These are phyloP conservation scores for Heliconius melpomene DNA, from an alignment of 1,140 invertebrate species.

Conservation along the genomic window DNA sequence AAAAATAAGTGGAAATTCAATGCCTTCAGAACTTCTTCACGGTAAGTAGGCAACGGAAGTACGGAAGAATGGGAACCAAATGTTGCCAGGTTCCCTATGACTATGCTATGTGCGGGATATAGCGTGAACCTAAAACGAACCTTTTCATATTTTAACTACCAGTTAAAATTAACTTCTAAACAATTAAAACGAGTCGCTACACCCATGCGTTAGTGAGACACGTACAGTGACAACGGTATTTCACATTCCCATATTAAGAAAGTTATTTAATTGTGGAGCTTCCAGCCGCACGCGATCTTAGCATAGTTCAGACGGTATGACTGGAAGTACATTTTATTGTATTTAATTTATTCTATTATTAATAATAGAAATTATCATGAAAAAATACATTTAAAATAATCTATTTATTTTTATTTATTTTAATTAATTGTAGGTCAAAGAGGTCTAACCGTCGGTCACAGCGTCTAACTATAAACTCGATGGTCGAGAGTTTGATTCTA, in stretches of 20 bases:
- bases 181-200: slow-evolving; percentile 8
- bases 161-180: slow-evolving; percentile 13
- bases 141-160: neutral
- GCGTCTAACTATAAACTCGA: no score
- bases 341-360: neutral
- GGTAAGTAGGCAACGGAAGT: neutral
- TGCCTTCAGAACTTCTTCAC: neutral
- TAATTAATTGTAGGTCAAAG: no score
- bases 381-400: no score
- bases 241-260: slow-evolving; percentile 34
- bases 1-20: no score
- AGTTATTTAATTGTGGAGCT: slow-evolving; percentile 35
- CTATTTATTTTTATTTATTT: no score
- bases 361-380: neutral
- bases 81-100: neutral
- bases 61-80: no score
- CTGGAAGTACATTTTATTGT: neutral
- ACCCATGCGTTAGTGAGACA: slow-evolving; percentile 18
- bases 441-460: no score
- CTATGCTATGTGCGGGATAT: neutral
- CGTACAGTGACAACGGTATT: slow-evolving; percentile 29
- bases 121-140: neutral
- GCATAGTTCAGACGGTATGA: slow-evolving; percentile 22
- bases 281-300: slow-evolving; percentile 30
- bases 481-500: no score